Conservation (phyloP, 2,113 vertebrate genomes). For the Mystacornis crossleyi region DNA sequence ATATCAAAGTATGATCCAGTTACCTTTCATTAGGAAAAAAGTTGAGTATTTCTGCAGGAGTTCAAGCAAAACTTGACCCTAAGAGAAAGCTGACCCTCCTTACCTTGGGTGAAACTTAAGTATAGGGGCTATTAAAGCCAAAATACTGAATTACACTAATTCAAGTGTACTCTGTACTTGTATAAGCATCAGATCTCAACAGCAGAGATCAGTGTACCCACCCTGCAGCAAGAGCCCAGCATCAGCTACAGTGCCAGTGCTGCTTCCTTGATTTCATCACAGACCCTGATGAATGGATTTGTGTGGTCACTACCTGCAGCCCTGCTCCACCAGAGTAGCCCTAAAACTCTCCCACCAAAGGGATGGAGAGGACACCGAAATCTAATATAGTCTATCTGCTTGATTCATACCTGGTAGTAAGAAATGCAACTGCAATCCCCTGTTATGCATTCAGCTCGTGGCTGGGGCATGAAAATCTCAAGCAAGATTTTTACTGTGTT, state of each 20-base stretch:
- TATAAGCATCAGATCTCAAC: not conserved
- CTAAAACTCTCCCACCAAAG: not conserved
- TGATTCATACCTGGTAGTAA: not conserved
- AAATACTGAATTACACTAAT: not conserved
- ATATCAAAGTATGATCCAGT: not conserved
- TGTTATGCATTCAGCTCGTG: fast-evolving
- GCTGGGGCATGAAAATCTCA: not conserved
- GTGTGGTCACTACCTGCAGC: not conserved
- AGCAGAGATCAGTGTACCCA: not conserved
- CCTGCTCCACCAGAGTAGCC: not conserved
- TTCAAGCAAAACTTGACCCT: not conserved
- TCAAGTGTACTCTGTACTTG: not conserved
- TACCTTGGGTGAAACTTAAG: not conserved
- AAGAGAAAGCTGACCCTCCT: not conserved
- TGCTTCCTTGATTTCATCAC: not conserved
- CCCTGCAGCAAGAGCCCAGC: not conserved
- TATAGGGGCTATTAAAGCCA: not conserved
- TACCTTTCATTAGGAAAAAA: not conserved
- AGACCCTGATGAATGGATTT: not conserved
- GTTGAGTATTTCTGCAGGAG: not conserved
- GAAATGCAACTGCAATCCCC: fast-evolving
- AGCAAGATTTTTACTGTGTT: not conserved
- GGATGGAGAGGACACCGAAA: not conserved
- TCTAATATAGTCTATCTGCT: not conserved
- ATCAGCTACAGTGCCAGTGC: not conserved